Conservation (phyloP, 2,113 vertebrate species). For the Tragelaphus imberbis region DNA sequence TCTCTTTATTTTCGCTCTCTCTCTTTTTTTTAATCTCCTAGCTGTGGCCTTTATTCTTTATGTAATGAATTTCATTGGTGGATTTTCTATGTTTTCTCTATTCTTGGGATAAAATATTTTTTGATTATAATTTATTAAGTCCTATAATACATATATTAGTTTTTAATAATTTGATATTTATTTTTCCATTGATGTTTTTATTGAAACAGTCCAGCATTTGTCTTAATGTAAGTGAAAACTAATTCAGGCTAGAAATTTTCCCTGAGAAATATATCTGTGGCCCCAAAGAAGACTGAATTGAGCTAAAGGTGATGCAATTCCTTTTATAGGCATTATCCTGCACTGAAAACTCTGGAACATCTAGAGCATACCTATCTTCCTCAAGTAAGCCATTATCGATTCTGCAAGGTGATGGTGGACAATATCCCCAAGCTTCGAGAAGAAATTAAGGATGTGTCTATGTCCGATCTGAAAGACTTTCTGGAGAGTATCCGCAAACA, state of each 20-base stretch:
- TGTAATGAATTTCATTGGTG: background rate
- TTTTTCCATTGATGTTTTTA: background rate
- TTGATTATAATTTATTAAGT: background rate
- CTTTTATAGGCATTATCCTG: slow-evolving; percentile 92
- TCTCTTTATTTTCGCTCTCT: background rate
- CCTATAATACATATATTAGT: slow-evolving; percentile 11
- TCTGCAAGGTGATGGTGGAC: slow-evolving; percentile 95
- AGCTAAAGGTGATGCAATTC: slow-evolving; percentile 34
- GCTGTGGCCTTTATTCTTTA: background rate
- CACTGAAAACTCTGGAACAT: slow-evolving; percentile 93
- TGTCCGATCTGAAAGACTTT: slow-evolving; percentile 97
- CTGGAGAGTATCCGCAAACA: slow-evolving; percentile 99
- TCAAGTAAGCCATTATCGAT: slow-evolving; percentile 92
- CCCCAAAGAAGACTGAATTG: background rate
- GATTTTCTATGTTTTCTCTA: background rate
- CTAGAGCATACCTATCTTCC: slow-evolving; percentile 93
- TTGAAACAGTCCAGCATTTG: background rate
- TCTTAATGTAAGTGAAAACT: slow-evolving; percentile 11
- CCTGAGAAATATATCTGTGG: background rate
- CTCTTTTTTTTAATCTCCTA: background rate
- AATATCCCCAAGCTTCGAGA: slow-evolving; percentile 91
- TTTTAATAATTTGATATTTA: slow-evolving; percentile 29
- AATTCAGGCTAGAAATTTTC: slow-evolving; percentile 26
- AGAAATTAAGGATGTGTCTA: slow-evolving; percentile 94
- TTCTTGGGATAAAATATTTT: slow-evolving; percentile 20